Base-by-base conservation (phyloP, 2,888 invertebrate genomes). In the Agrochola litura region DNA sequence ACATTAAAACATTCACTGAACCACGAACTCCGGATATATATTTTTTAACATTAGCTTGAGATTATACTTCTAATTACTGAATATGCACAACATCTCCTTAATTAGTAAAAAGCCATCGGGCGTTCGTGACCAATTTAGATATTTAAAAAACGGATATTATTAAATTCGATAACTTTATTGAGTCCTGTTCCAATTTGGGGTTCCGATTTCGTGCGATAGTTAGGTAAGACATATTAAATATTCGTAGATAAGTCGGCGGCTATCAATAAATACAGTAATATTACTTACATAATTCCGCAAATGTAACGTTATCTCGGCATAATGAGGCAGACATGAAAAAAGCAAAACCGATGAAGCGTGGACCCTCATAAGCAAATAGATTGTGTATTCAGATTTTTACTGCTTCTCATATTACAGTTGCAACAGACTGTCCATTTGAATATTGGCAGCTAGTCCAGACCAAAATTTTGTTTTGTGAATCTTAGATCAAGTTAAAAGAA, bases 321-420 rank as follows among this genome's bases (percentile, higher is more conserved):
- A 86, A 88, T 87, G 86, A 86, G 83, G 86, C 64, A 86, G 86
- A 86, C 81, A 71, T 81, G 76, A 87, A 88, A 90, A 88, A 89
- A 88, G 61, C 65, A 77, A 84, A 84, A 73, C 73, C 86, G 79
- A 83, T 86, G 89, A 86, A 86, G 90, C 91, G 82, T 89, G 83
- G 54, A 82, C 74, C 83, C 86, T 86, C 83, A 86, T 86, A 89
- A 76, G 77, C 81, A 73, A 77, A 76, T 83, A 78, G 79, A 87
- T 74, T 79, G 75, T 86, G 76, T 84, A 75, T 71, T 78, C 61
- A 72, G 56, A 76, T 70, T 82, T 77, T 79, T 76, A 88, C 83
- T 77, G 81, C 83, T 84, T 87, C 89, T 90, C 86, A 79, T 86
- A 87, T 90, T 89, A 89, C 91, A 77, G 86, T 88, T 82, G 75